phyloP scores from a whole-genome alignment of 2,888 invertebrate genomes.

The Drosophila rubida region DNA sequence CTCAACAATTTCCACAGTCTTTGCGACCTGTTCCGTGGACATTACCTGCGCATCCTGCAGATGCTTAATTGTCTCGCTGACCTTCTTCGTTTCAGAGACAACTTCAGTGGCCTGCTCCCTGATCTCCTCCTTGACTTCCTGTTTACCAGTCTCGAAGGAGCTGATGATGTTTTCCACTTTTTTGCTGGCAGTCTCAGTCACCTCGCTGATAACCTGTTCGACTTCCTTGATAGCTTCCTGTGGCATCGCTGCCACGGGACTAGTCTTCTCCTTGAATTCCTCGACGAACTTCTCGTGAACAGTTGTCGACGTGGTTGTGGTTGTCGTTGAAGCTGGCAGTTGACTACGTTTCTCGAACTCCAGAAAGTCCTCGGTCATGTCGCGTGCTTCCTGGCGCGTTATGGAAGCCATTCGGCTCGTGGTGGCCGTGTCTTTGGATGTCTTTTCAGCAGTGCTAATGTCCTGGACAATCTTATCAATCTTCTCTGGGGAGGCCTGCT shows the following conservation, averaged over 20 bases:
- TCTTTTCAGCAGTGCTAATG: conserved; percentile 64
- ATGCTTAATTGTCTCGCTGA: conserved; percentile 71
- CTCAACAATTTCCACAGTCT: conserved; percentile 52
- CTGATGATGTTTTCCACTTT: conserved; percentile 78
- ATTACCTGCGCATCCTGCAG: conserved; percentile 50
- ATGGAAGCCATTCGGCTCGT: conserved; percentile 60
- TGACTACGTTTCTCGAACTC: conserved; percentile 78
- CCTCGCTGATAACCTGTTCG: conserved; percentile 64
- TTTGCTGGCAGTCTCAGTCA: conserved; percentile 71
- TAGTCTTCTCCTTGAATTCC: conserved; percentile 74
- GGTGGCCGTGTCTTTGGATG: conserved; percentile 55
- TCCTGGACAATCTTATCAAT: conserved; percentile 72
- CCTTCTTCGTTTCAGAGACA: conserved; percentile 56
- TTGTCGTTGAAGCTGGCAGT: conserved; percentile 56
- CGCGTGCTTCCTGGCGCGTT: conserved; percentile 76
- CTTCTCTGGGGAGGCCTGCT: conserved; percentile 63
- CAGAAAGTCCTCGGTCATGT: conserved; percentile 82
- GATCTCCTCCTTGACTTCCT: conserved; percentile 36
- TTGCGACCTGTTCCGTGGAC: conserved; percentile 43
- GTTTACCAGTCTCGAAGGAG: conserved; percentile 66
- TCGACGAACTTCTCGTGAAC: conserved; percentile 73
- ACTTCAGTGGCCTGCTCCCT: conserved; percentile 35
- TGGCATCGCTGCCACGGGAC: conserved; percentile 46
- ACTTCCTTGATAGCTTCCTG: conserved; percentile 65
- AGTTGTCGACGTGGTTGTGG: conserved; percentile 48